These are phyloP conservation scores for Fragum sueziense DNA, from an alignment of 2,888 invertebrate genomes.

Conservation along the genomic window DNA sequence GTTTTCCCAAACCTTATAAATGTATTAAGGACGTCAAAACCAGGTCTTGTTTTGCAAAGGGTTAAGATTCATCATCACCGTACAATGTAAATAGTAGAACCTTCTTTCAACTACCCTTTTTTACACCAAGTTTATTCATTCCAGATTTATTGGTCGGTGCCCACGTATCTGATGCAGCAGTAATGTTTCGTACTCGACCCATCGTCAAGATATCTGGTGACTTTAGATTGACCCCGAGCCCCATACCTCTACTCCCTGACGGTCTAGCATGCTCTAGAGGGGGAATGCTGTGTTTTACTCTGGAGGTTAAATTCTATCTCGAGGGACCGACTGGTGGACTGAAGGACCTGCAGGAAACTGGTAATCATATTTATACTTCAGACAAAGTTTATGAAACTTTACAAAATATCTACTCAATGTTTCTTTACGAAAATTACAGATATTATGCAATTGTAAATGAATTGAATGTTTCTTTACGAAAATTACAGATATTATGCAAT, in stretches of 20 bases:
- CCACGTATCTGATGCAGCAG: constrained; percentile 40
- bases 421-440: too few relatives aligned
- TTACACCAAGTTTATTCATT: neutral
- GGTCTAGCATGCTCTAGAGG: constrained; percentile 28
- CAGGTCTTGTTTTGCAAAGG: too few relatives aligned
- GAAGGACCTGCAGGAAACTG: neutral
- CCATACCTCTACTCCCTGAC: constrained; percentile 45
- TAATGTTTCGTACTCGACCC: constrained; percentile 47
- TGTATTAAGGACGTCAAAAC: too few relatives aligned
- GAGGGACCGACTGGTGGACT: neutral
- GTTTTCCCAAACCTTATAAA: too few relatives aligned
- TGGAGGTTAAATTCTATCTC: neutral
- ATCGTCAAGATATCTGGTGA: constrained; percentile 33
- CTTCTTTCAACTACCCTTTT: too few relatives aligned
- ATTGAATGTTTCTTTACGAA: too few relatives aligned
- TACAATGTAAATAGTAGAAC: too few relatives aligned
- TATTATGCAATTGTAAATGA: too few relatives aligned
- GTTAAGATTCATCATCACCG: too few relatives aligned
- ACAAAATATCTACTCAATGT: too few relatives aligned
- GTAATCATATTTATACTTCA: neutral
- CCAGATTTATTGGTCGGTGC: constrained; percentile 57
- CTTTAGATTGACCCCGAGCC: constrained; percentile 31
- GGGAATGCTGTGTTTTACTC: constrained; percentile 29
- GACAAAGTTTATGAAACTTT: too few relatives aligned
- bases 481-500: too few relatives aligned